Conservation (phyloP, 2,888 invertebrate genomes). For the Boloria euphrosyne region DNA sequence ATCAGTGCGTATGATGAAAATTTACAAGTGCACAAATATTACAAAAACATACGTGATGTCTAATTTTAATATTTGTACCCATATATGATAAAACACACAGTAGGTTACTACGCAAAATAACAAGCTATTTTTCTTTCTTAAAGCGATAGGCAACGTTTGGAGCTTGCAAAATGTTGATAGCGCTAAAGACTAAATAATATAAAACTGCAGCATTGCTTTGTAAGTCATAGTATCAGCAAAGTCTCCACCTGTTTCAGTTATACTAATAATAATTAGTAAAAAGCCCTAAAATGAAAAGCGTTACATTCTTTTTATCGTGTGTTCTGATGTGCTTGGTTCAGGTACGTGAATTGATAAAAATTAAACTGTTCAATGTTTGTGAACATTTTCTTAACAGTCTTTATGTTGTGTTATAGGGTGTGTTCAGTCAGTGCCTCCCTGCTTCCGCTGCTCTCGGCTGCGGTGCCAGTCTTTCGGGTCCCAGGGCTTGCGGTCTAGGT, state of each 20-base stretch:
- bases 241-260: not conserved
- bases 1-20: not conserved
- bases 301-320: not conserved
- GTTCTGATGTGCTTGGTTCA: not conserved
- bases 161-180: slow-evolving; percentile 2
- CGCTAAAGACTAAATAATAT: not conserved
- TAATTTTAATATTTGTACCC: not conserved
- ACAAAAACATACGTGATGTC: slow-evolving; percentile 1
- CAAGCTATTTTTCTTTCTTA: not conserved
- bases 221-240: not conserved
- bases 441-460: not conserved
- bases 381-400: not conserved
- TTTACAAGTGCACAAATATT: not conserved
- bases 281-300: not conserved
- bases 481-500: not conserved
- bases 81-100: not conserved
- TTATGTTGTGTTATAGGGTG: not conserved
- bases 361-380: too few relatives aligned
- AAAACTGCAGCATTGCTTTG: not conserved
- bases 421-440: not conserved
- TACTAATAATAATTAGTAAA: not conserved
- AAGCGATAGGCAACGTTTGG: not conserved
- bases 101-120: slow-evolving; percentile 5
- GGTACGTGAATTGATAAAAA: not conserved
- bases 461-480: not conserved